A percentile compares a stretch with the other conserved stretches of the same genome.
phyloP scores from a whole-genome alignment of 1,140 invertebrate species.

The Aphaenogaster ashmeadi region DNA sequence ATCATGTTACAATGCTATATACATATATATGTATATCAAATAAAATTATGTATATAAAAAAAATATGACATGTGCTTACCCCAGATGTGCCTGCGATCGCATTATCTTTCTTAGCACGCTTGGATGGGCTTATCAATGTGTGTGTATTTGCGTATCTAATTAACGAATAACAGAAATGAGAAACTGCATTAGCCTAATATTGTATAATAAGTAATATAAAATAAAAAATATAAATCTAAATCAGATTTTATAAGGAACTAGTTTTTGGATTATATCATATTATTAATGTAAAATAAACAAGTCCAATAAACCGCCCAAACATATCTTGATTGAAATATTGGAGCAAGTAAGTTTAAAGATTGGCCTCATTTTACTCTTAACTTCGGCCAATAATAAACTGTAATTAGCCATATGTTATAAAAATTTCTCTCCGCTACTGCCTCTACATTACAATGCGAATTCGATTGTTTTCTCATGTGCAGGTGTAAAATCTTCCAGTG shows the following conservation, averaged over 20 bases:
- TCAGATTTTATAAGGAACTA: background rate
- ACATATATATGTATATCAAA: background rate
- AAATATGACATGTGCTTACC: conserved; percentile 78
- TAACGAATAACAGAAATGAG: conserved; percentile 67
- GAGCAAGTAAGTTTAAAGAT: background rate
- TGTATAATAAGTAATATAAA: background rate
- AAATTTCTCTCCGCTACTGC: background rate
- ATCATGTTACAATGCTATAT: background rate
- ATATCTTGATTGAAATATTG: conserved; percentile 2
- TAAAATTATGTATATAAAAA: background rate
- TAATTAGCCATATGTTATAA: background rate
- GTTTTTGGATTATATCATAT: too few species aligned
- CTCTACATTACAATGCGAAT: background rate
- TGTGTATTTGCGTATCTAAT: conserved; percentile 90
- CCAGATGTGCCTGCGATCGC: conserved; percentile 84
- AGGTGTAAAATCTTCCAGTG: background rate
- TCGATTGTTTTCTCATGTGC: background rate
- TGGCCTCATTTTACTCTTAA: background rate
- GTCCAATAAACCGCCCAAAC: background rate
- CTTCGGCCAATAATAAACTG: background rate
- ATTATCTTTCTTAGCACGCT: conserved; percentile 91
- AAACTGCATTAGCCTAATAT: conserved; percentile 35
- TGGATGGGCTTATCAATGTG: conserved; percentile 92
- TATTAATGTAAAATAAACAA: background rate
- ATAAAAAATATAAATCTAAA: background rate